Conservation (phyloP, 2,888 invertebrate genomes). For the Caenorhabditis sinica region DNA sequence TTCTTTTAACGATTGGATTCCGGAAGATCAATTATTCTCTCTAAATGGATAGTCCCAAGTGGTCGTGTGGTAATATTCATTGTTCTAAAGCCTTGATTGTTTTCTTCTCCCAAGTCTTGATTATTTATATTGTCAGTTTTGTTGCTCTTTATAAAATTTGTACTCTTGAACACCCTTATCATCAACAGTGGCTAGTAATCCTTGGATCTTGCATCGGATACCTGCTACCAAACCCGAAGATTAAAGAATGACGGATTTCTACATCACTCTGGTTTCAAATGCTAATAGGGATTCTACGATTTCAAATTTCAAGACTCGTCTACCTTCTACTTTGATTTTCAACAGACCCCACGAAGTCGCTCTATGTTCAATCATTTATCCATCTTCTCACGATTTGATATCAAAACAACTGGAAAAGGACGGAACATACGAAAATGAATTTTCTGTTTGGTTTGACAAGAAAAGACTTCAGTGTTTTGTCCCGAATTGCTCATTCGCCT, state of each 20-base stretch:
- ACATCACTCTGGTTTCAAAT: constrained; percentile 34
- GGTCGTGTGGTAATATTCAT: constrained; percentile 22
- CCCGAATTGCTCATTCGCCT: constrained; percentile 3
- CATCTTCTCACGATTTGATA: constrained; percentile 32
- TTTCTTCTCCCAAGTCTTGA: constrained; percentile 27
- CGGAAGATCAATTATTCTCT: not conserved
- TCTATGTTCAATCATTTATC: constrained; percentile 27
- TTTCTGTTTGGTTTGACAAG: not conserved
- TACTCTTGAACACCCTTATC: not conserved
- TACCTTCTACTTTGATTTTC: constrained; percentile 4
- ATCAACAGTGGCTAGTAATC: constrained; percentile 25
- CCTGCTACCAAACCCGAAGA: constrained; percentile 40
- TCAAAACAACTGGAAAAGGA: constrained; percentile 1
- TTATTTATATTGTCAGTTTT: constrained; percentile 33
- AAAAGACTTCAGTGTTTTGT: not conserved
- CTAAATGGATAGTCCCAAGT: constrained; percentile 14
- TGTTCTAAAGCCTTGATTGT: constrained; percentile 40
- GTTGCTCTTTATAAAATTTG: constrained; percentile 34
- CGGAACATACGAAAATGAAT: constrained; percentile 26
- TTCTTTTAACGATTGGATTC: no score
- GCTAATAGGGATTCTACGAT: constrained; percentile 8
- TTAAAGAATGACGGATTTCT: constrained; percentile 30
- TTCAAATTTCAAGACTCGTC: constrained; percentile 23
- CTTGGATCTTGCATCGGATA: constrained; percentile 35
- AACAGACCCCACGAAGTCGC: constrained; percentile 14